Percentiles rank a stretch among this genome's conserved stretches.
phyloP scores from a whole-genome alignment of 2,888 invertebrate genomes.

The Eilema caniola region DNA sequence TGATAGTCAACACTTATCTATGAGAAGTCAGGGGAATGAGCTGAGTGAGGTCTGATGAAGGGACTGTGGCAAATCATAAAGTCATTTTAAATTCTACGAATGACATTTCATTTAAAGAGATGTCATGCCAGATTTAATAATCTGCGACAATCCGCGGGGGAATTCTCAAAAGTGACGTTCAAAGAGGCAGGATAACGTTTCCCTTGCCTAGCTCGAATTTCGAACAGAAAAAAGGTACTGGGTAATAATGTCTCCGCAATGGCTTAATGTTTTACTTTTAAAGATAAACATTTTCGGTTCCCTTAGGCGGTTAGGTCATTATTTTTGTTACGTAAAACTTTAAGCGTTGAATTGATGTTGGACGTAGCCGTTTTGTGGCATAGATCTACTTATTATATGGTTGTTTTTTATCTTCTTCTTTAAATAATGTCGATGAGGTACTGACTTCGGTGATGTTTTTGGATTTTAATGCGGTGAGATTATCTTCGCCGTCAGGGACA shows the following conservation, averaged over 20 bases:
- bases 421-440: neutral
- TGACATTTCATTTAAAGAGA: constrained; percentile 31
- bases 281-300: constrained; percentile 22
- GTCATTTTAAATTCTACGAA: neutral
- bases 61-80: neutral
- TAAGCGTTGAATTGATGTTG: neutral
- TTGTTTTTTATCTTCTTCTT: neutral
- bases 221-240: constrained; percentile 20
- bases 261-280: constrained; percentile 25
- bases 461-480: neutral
- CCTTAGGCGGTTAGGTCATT: constrained; percentile 26
- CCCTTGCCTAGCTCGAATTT: constrained; percentile 37
- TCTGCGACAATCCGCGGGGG: constrained; percentile 26
- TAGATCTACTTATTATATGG: constrained; percentile 17
- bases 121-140: constrained; percentile 37
- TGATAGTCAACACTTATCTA: neutral
- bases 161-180: constrained; percentile 28
- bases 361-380: constrained; percentile 9
- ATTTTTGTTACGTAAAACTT: neutral
- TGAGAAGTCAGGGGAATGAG: too few relatives aligned
- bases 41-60: too few relatives aligned
- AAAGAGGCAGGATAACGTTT: constrained; percentile 30
- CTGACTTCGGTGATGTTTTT: neutral
- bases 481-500: neutral
- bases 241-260: constrained; percentile 31